Evolutionary conservation across 1,140 invertebrate genomes (phyloP), one percentile per base, ranked within the genome.

Genomic region (Vanessa atalanta): DNA sequence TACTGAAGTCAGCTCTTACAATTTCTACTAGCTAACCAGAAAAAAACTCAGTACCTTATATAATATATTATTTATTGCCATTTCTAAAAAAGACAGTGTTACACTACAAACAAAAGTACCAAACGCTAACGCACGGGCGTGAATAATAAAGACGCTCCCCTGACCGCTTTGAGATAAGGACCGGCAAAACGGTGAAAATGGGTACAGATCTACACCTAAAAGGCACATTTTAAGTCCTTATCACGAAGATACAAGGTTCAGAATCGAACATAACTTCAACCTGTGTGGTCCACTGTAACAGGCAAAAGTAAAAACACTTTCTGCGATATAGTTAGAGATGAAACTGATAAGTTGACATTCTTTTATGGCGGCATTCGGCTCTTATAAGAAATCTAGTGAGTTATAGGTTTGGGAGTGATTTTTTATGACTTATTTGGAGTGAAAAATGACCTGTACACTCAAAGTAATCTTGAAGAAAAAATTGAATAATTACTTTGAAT

Each of bases 221-320:
- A 65, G 65, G 73, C 3, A 65, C 23, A 66, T 67, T 61, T 51
- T 26, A 50, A 47, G n/a, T 20, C 37, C 31, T 43, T 70, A 70
- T 61, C 47, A 11, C 31, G 0, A 48, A 3, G 0, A 20, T 1
- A 65, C 66, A 75, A 60, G 15, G 37, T 14, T 43, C 47, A 67
- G 16, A 66, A 71, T 71, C 47, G n/a, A 16, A n/a, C 37, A 26
- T 16, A 48, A 31, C 15, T 53, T 50, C 53, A 55, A 55, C 66
- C 47, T 53, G 47, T 64, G 72, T 61, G 47, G 65, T 53, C 60
- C 14, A 64, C 65, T 53, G 55, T 69, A 71, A 63, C 72, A 55
- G 78, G 75, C 80, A 88, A 87, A 87, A 87, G 85, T 86, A 87
- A 89, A 89, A 89, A 83, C 87, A 89, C 83, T 87, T 89, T 86